A percentile compares a stretch with the other conserved stretches of the same genome.
These are phyloP conservation scores for Adelphocoris suturalis DNA, from an alignment of 2,888 invertebrate species.

Conservation along the genomic window DNA sequence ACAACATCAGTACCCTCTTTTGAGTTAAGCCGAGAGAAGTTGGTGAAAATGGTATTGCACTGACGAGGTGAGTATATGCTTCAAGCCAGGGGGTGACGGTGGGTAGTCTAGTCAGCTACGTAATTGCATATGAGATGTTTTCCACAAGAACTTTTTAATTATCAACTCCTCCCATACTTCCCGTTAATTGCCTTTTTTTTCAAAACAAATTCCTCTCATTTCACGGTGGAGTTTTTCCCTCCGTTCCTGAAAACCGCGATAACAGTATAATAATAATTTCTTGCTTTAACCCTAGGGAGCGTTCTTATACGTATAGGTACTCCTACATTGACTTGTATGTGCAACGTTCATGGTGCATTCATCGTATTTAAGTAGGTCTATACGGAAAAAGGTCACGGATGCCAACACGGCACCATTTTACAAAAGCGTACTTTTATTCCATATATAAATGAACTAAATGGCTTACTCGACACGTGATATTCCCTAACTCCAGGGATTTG, in stretches of 20 bases:
- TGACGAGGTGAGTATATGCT: background rate
- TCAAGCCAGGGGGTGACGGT: background rate
- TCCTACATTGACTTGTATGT: too few species aligned
- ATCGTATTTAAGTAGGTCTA: too few species aligned
- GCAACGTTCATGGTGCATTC: too few species aligned
- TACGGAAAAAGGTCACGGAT: too few species aligned
- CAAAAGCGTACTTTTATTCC: too few species aligned
- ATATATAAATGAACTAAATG: too few species aligned
- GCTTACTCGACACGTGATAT: too few species aligned
- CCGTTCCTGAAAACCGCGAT: too few species aligned
- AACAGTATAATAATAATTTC: too few species aligned
- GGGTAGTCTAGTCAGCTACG: background rate
- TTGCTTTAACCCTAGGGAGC: too few species aligned
- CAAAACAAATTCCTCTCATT: background rate
- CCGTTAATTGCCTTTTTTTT: background rate
- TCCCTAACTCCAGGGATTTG: background rate
- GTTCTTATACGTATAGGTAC: too few species aligned
- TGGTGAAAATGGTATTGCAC: background rate
- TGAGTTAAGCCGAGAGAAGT: background rate
- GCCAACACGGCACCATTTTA: too few species aligned
- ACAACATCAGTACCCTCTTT: background rate
- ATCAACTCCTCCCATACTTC: background rate
- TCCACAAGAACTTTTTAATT: background rate
- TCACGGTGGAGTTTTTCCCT: background rate
- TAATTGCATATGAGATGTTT: conserved; percentile 27